These are phyloP conservation scores for Folsomia manolachei DNA, from an alignment of 2,888 invertebrate species.

Conservation along the genomic window DNA sequence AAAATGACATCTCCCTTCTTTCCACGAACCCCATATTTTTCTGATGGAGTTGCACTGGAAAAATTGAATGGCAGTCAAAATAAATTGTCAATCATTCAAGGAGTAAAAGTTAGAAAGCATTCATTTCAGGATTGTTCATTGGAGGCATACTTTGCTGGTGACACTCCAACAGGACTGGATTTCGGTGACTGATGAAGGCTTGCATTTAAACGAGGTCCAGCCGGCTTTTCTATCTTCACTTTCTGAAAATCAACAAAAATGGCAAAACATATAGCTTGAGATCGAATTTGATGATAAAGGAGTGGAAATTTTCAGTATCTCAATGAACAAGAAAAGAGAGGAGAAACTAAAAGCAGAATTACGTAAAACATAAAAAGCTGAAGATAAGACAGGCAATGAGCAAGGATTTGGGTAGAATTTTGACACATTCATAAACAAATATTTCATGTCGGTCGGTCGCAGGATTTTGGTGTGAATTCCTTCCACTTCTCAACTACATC, in stretches of 20 bases:
- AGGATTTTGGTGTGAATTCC: too few relatives aligned
- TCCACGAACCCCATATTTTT: constrained; percentile 53
- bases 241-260: not conserved
- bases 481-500: too few relatives aligned
- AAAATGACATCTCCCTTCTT: constrained; percentile 65
- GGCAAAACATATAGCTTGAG: too few relatives aligned
- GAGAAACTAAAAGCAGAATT: too few relatives aligned
- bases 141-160: not conserved
- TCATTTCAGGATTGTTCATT: not conserved
- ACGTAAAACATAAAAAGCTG: too few relatives aligned
- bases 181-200: not conserved
- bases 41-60: not conserved
- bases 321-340: too few relatives aligned
- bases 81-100: not conserved
- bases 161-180: not conserved
- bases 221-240: not conserved
- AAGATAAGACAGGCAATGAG: too few relatives aligned
- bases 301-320: too few relatives aligned
- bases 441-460: too few relatives aligned
- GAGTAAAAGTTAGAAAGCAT: not conserved
- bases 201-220: not conserved
- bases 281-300: too few relatives aligned
- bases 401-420: too few relatives aligned
- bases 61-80: not conserved
- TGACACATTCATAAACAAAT: too few relatives aligned